Base-by-base conservation (phyloP, 2,797 vertebrate species). In the Arrhamphus sclerolepis region DNA sequence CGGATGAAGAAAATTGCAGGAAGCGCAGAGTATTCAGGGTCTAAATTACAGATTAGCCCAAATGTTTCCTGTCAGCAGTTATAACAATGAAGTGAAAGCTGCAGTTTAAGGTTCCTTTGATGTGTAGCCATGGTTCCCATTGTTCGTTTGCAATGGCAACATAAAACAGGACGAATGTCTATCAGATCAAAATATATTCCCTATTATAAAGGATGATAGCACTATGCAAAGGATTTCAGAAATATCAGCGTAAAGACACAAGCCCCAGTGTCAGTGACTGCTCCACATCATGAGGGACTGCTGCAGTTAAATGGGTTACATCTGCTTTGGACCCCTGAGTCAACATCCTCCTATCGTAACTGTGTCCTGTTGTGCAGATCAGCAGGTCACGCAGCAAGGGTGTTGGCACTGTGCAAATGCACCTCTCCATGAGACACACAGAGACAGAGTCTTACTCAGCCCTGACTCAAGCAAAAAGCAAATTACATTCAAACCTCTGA, bases 391-490 rank as follows among this genome's bases (percentile, higher is more conserved):
- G 46, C 55, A 70, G 46, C 49, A 44, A 62, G 31, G 39, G 49
- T 40, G 51, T 46, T 56, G 53, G 58, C 48, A 54, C 53, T 29
- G 54, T 41, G 51, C 10, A 44, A 48, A 46, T 58, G 41, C 52
- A 46, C 51, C 11, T 61, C 22, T 64, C 46, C 51, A 26, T 19
- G 26, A 65, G 47, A n/a, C 22, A 55, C 46, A 61, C 50, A 9
- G 24, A 46, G 20, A 26, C 13, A 46, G 44, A 81, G 55, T 73
- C 80, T 83, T 83, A 84, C 73, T 77, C 78, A 85, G 80, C 76
- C 63, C 83, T 83, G 85, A 87, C 85, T 81, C 22, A 40, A 69
- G 73, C 72, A 60, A 54, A 80, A 80, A 62, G 42, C 51, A 56
- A 66, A 70, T 58, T 3, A 53, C 62, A 18, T 64, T 31, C 29